Conservation (phyloP, 2,113 vertebrate species). For the Sturnus vulgaris region DNA sequence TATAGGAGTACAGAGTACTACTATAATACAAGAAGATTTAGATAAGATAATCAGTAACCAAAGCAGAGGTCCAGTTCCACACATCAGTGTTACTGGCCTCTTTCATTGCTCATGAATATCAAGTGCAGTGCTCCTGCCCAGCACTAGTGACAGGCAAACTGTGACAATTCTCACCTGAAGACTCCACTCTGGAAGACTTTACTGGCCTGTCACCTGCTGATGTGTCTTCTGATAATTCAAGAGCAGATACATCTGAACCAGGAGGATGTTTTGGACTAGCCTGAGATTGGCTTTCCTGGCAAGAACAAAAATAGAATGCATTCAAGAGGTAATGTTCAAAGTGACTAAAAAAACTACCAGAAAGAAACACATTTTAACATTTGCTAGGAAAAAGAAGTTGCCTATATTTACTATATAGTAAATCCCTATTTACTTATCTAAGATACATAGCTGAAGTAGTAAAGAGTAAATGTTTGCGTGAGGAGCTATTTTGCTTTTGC, state of each 20-base stretch:
- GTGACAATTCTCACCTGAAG: conserved; percentile 49
- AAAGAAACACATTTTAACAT: background rate
- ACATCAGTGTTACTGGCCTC: fast-evolving
- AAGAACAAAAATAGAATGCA: background rate
- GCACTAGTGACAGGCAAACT: background rate
- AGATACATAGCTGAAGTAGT: background rate
- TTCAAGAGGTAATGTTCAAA: background rate
- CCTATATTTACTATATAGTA: no score
- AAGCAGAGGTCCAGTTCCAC: background rate
- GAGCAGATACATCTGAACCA: background rate
- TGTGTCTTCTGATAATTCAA: background rate
- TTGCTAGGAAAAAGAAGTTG: background rate
- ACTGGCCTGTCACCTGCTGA: background rate
- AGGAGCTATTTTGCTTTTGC: background rate
- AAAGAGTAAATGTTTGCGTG: background rate
- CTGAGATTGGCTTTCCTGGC: conserved; percentile 56
- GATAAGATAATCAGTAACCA: background rate
- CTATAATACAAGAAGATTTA: background rate
- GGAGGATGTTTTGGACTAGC: conserved; percentile 34
- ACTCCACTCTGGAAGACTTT: background rate
- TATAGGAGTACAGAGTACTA: background rate
- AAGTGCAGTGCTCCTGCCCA: background rate
- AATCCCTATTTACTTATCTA: background rate
- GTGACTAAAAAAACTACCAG: background rate
- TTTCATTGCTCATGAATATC: background rate